Evolutionary conservation across 2,113 vertebrate species (phyloP).

Genomic region (Arenaria interpres): DNA sequence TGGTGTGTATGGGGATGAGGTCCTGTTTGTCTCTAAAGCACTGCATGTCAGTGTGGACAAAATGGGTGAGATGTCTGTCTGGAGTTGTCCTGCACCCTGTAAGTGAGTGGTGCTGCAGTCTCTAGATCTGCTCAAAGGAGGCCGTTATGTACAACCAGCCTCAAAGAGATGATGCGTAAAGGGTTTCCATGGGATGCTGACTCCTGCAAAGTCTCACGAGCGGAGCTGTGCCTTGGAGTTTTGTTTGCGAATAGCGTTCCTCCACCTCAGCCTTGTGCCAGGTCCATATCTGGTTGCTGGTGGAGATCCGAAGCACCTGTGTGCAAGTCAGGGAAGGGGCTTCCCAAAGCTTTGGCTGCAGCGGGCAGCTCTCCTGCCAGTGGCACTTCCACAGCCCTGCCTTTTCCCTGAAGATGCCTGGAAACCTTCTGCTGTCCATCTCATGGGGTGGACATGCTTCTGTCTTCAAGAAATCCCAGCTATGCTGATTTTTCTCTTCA

Average conservation of each 20-base stretch:
- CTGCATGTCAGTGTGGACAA: fast-evolving
- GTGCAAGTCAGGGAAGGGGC: not conserved
- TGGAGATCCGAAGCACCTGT: not conserved
- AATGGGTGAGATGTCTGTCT: not conserved
- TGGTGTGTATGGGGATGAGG: not conserved
- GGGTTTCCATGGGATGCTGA: not conserved
- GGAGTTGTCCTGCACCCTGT: not conserved
- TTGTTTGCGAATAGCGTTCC: not conserved
- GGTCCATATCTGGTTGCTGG: not conserved
- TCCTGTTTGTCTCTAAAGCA: not conserved
- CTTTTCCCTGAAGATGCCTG: not conserved
- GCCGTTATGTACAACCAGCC: fast-evolving
- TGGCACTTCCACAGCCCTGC: not conserved
- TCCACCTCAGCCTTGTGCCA: not conserved
- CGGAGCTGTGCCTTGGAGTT: not conserved
- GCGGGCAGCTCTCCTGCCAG: not conserved
- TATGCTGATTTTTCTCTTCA: not conserved
- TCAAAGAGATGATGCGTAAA: not conserved
- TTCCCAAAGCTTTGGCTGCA: not conserved
- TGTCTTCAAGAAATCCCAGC: not conserved
- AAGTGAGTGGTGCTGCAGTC: not conserved
- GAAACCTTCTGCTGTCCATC: not conserved
- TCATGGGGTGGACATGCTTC: not conserved
- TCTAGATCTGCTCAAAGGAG: not conserved
- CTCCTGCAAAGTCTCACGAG: not conserved